Conservation (phyloP, 1,140 invertebrate genomes). For the Ephestia elutella region DNA sequence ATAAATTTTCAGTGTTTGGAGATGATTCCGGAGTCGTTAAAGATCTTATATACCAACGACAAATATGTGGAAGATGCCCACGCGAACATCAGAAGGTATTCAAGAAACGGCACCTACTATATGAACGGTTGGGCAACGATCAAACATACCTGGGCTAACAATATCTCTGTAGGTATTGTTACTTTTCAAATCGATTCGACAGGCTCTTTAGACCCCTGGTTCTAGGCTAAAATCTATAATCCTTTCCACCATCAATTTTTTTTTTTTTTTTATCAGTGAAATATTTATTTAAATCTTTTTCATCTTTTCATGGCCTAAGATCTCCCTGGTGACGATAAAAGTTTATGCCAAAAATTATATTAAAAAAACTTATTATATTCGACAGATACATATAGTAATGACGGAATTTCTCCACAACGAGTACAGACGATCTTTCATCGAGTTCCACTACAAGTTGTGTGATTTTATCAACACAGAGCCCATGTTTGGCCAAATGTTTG, state of each 20-base stretch:
- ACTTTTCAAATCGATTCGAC: not conserved
- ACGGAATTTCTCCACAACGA: slow-evolving; percentile 24
- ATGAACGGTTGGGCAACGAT: slow-evolving; percentile 15
- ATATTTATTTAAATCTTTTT: too few relatives aligned
- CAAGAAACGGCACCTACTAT: slow-evolving; percentile 26
- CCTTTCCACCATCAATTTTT: too few relatives aligned
- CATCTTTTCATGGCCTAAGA: too few relatives aligned
- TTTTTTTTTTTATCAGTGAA: too few relatives aligned
- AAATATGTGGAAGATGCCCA: slow-evolving; percentile 24
- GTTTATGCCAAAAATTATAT: too few relatives aligned
- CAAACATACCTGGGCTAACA: slow-evolving; percentile 26
- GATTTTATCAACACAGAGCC: slow-evolving; percentile 17
- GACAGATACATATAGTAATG: too few relatives aligned
- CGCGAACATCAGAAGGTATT: slow-evolving; percentile 20
- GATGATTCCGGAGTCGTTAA: not conserved
- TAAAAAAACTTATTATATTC: too few relatives aligned
- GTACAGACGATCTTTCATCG: slow-evolving; percentile 16
- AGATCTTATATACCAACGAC: slow-evolving; percentile 13
- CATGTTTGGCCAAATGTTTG: slow-evolving; percentile 10
- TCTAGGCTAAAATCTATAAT: too few relatives aligned
- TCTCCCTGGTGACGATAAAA: too few relatives aligned
- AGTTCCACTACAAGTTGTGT: slow-evolving; percentile 18
- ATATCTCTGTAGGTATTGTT: slow-evolving; percentile 30
- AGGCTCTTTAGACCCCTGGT: too few relatives aligned
- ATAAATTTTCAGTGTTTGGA: not conserved